Evolutionary conservation across 2,797 vertebrate genomes (phyloP), one percentile per base, ranked within the genome.

Genomic region (Ctenosaura bakeri): DNA sequence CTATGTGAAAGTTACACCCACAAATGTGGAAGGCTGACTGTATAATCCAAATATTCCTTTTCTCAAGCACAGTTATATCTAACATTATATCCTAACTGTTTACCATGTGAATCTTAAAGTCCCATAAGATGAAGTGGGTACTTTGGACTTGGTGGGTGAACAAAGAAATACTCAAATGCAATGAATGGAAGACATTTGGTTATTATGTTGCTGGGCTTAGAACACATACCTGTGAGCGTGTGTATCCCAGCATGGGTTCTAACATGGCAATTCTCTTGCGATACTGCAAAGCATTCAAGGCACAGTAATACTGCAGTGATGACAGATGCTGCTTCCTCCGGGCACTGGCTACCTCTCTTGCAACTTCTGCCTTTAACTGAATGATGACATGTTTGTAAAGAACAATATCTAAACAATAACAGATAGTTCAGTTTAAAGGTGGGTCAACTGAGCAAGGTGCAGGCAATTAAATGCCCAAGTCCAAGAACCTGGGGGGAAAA

Each of bases 311-410:
- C 90, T 99, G 99, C 92, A 99, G 97, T 1, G 99, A 98, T 2
- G 98, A 98, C 90, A 98, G 98, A 94, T 99, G 99, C 96, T 99
- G 99, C 94, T 99, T 99, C 96, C 98, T 98, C 80, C 99, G 97
- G 0, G 98, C 98, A 78, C 97, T 98, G 0, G 98, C 98, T 93
- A 99, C 99, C 96, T 99, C 99, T 90, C 97, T 98, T 90, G 98
- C 97, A 59, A 98, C 94, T 95, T 99, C 99, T 0, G 97, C 92
- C 97, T 99, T 99, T 92, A 98, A 94, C 99, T 99, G 96, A 83
- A 89, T 35, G 87, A 86, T 82, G 92, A 76, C 78, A 46, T 4
- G 18, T 22, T 54, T 83, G 46, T 50, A 71, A 90, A 77, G 32
- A 32, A 69, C 66, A 69, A 69, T 32, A 12, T 29, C 29, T 69